Conservation (phyloP, 2,113 vertebrate genomes). For the Noctilio leporinus region DNA sequence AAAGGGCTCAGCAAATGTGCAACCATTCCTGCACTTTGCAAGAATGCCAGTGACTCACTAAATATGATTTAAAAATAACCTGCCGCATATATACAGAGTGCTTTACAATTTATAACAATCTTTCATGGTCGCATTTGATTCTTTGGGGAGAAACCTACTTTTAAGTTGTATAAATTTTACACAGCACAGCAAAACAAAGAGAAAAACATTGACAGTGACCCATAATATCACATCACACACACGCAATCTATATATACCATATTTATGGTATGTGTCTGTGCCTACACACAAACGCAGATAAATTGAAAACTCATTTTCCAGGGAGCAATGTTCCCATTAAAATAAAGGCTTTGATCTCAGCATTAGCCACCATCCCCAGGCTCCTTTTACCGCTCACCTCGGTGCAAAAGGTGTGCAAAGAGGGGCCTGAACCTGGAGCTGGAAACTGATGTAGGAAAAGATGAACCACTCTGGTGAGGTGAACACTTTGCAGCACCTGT, state of each 20-base stretch:
- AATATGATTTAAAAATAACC: constrained; percentile 13
- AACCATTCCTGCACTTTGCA: neutral
- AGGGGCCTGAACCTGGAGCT: neutral
- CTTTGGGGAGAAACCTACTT: neutral
- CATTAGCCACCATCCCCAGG: neutral
- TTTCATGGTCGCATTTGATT: neutral
- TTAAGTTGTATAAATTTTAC: neutral
- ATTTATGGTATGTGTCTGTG: neutral
- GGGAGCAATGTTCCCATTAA: neutral
- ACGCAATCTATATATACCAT: neutral
- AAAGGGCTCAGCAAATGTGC: neutral
- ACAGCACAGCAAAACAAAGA: neutral
- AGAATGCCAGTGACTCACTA: constrained; percentile 5
- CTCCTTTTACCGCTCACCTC: neutral
- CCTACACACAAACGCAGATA: neutral
- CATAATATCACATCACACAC: neutral
- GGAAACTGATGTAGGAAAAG: neutral
- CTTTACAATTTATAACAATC: constrained; percentile 8
- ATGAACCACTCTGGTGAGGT: neutral
- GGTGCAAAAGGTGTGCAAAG: neutral
- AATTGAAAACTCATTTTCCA: neutral
- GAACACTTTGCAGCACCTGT: neutral
- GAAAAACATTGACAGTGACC: constrained; percentile 25
- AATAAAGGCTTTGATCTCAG: neutral
- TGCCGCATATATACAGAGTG: neutral